Conservation (phyloP, 2,888 invertebrate species). For the Eurois occulta region DNA sequence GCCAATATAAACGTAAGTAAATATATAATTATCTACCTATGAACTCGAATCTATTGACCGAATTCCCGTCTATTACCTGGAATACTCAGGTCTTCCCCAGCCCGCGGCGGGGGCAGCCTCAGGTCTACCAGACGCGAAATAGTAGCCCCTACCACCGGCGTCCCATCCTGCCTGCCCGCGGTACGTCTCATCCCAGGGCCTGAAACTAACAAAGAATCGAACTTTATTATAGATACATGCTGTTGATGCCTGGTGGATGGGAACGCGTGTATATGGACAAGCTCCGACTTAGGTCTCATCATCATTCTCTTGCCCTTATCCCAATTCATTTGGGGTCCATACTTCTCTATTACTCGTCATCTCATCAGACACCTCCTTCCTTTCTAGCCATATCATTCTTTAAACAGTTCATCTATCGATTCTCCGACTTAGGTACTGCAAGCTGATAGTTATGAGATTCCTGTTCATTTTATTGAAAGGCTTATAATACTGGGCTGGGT, state of each 20-base stretch:
- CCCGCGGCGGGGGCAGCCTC: constrained; percentile 78
- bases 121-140: constrained; percentile 91
- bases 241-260: neutral
- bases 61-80: constrained; percentile 73
- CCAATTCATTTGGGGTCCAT: too few relatives aligned
- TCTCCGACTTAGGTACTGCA: too few relatives aligned
- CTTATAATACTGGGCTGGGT: neutral
- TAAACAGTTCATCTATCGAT: too few relatives aligned
- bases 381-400: too few relatives aligned
- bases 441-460: neutral
- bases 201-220: constrained; percentile 80
- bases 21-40: too few relatives aligned
- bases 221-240: constrained; percentile 45
- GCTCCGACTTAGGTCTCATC: too few relatives aligned
- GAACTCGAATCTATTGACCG: neutral
- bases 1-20: neutral
- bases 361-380: too few relatives aligned
- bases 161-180: constrained; percentile 92
- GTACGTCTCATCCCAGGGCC: constrained; percentile 91
- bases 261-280: neutral
- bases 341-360: too few relatives aligned
- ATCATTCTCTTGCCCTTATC: too few relatives aligned
- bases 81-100: constrained; percentile 82
- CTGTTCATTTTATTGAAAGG: neutral
- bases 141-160: constrained; percentile 91